Evolutionary conservation across 2,113 vertebrate species (phyloP).

Genomic region (Saccopteryx leptura): DNA sequence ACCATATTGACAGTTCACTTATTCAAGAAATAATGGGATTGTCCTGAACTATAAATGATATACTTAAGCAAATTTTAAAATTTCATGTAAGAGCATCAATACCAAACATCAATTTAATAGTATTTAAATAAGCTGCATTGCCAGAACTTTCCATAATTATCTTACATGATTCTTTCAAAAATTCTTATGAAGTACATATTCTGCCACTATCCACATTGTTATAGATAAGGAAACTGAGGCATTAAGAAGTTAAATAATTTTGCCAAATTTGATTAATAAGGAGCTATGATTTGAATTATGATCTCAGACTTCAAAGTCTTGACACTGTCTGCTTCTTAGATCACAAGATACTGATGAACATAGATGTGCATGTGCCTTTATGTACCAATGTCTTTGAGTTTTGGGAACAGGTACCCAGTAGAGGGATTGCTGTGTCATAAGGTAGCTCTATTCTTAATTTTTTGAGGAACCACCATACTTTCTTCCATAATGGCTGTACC

Average conservation of each 20-base stretch:
- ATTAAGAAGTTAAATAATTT: background rate
- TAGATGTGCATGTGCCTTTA: no score
- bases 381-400: no score
- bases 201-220: background rate
- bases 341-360: no score
- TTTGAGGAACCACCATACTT: no score
- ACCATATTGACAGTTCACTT: background rate
- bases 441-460: no score
- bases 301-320: background rate
- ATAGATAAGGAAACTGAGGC: background rate
- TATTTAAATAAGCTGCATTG: background rate
- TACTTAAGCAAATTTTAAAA: constrained; percentile 24
- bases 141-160: background rate
- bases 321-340: background rate
- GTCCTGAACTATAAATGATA: background rate
- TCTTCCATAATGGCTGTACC: no score
- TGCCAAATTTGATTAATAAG: background rate
- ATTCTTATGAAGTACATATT: background rate
- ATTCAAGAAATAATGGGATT: constrained; percentile 2
- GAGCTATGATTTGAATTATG: background rate
- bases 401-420: no score
- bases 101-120: constrained; percentile 8
- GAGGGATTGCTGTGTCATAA: no score
- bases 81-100: background rate
- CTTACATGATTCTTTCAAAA: background rate